Evolutionary conservation across 1,140 invertebrate species (phyloP), one percentile per base, ranked within the genome.

Genomic region (Teleopsis dalmanni): DNA sequence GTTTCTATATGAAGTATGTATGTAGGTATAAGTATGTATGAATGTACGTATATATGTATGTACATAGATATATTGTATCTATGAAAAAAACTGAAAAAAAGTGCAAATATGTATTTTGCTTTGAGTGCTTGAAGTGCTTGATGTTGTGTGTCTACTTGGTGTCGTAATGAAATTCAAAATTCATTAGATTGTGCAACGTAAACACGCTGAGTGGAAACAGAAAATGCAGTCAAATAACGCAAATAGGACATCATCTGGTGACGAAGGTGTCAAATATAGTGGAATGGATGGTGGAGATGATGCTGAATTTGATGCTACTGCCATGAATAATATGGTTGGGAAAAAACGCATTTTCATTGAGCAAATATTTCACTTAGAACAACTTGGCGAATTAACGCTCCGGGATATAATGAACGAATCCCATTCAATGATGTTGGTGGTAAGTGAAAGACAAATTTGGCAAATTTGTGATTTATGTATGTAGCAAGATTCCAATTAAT

Each of bases 381-480:
- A 64, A 48, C 58, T 55, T 5, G 60, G 60, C 2, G 61, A 66
- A 22, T 38, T 66, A 18, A 63, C 63, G 5, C 42, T 63, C 10
- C 54, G 63, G 47, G 63, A 66, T 21, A 66, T 66, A 22, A 62
- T 63, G 51, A 50, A 66, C 35, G 63, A 66, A 53, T 57, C 63
- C 1, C 63, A 66, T 31, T 65, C 63, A 5, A 66, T 66, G 63
- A 60, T 66, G 1, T 29, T 66, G 33, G 63, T 66, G 62, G 62
- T 65, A 16, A 58, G 57, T 51, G 22, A 42, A 25, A n/a, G 2
- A 8, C 23, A 13, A 36, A 8, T 36, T 36, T 13, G 7, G n/a
- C n/a, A n/a, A n/a, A n/a, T n/a, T n/a, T n/a, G n/a, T n/a, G n/a
- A n/a, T n/a, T n/a, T n/a, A n/a, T n/a, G n/a, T n/a, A n/a, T n/a